Base-by-base conservation (phyloP, 2,888 invertebrate genomes). In the Latrodectus elegans region DNA sequence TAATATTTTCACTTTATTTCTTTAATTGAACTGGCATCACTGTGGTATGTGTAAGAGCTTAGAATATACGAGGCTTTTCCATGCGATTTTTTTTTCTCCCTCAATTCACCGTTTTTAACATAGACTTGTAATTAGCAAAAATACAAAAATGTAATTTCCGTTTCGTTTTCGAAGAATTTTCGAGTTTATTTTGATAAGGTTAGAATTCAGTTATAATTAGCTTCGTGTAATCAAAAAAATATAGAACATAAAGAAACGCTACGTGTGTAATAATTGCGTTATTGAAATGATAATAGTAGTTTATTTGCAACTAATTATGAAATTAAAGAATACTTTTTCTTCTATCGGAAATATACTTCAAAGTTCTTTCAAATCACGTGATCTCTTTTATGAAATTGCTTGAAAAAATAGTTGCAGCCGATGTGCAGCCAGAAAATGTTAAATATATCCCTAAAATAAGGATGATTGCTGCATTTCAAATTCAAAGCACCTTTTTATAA, bases 1-100 rank as follows among this genome's bases (percentile, higher is more conserved):
- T 76, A 77, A 72, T 81, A 81, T 87, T 81, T 87, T 81, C 86
- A 67, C 76, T 81, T 77, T 81, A 80, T 87, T 87, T 87, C 86
- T 87, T 87, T 87, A 87, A 87, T 87, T 87, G 86, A 87, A 81
- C 81, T 76, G 72, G 86, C 81, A 81, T 80, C 74, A 80, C 77
- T 53, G 72, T 17, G 81, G 86, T 80, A 75, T 85, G 74, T 67
- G 64, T 76, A 72, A 70, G 65, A 52, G 64, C 52, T 17, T 73
- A 38, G 80, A 60, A 71, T 72, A 72, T 80, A 64, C 22, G 60
- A 60, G 60, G 8, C 12, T 12, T 15, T 60, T 60, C n/a, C 4
- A n/a, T 53, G 53, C 53, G 53, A 74, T 83, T 76, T 83, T 60
- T 75, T 75, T 83, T 60, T 38, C 52, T 49, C n/a, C 17, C 38